A percentile compares a stretch with the other conserved stretches of the same genome.
These are phyloP conservation scores for Drosophila kokeensis DNA, from an alignment of 2,888 invertebrate species.

Conservation along the genomic window DNA sequence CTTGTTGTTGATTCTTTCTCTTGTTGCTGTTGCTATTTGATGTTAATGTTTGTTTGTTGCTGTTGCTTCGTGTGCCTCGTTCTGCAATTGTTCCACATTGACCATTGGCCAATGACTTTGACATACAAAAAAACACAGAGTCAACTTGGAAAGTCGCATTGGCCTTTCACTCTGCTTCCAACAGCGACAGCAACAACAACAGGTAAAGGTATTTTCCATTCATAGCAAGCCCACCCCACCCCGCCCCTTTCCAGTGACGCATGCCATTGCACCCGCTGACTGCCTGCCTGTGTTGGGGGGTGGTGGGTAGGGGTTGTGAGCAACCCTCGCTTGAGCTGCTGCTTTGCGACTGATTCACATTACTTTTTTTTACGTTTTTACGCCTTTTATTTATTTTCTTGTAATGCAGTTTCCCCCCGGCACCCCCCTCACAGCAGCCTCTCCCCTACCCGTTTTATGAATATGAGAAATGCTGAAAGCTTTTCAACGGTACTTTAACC, in stretches of 20 bases:
- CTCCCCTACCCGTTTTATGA: conserved; percentile 39
- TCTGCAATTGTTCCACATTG: conserved; percentile 66
- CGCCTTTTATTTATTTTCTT: conserved; percentile 61
- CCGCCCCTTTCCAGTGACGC: conserved; percentile 6
- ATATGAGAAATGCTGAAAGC: conserved; percentile 72
- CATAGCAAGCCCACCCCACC: not conserved
- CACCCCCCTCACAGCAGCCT: not conserved
- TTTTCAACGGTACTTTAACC: conserved; percentile 76
- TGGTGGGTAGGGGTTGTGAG: not conserved
- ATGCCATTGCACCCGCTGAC: conserved; percentile 47
- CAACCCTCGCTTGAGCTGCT: conserved; percentile 22
- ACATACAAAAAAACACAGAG: conserved; percentile 60
- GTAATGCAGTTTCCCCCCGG: conserved; percentile 37
- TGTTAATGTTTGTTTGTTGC: not conserved
- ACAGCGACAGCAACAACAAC: not conserved
- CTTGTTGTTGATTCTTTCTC: not conserved
- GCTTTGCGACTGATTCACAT: conserved; percentile 12
- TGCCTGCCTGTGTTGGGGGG: no score
- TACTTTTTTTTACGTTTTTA: conserved; percentile 44
- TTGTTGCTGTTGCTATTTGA: not conserved
- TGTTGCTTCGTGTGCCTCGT: conserved; percentile 51
- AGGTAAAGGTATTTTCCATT: conserved; percentile 42
- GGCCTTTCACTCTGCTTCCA: conserved; percentile 63
- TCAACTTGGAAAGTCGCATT: conserved; percentile 38
- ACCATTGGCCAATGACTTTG: conserved; percentile 72